Evolutionary conservation across 1,140 invertebrate genomes (phyloP).

Genomic region (Phocides pigmalion): DNA sequence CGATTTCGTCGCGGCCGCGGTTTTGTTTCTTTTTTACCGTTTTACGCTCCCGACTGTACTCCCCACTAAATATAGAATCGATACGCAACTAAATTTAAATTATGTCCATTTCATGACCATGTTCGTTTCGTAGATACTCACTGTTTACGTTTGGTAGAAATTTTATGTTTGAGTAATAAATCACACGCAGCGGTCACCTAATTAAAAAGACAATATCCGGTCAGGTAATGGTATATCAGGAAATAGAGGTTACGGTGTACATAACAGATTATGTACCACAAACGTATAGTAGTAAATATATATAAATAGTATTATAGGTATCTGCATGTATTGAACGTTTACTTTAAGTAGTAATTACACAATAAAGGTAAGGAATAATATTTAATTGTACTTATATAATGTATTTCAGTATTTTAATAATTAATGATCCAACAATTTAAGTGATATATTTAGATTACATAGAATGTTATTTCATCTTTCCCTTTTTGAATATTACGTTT

Average conservation of each 20-base stretch:
- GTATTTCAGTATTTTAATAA: no score
- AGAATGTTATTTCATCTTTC: no score
- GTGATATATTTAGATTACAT: no score
- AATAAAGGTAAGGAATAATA: not conserved
- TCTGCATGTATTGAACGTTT: no score
- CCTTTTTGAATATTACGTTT: no score
- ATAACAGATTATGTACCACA: not conserved
- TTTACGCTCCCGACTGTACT: slow-evolving; percentile 48
- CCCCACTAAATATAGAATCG: slow-evolving; percentile 19
- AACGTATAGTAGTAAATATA: not conserved
- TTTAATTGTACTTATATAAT: no score
- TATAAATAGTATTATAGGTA: not conserved
- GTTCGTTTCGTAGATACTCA: slow-evolving; percentile 28
- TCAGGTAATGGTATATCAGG: slow-evolving; percentile 9
- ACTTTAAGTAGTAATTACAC: no score
- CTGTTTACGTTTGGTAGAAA: slow-evolving; percentile 28
- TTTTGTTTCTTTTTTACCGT: slow-evolving; percentile 59
- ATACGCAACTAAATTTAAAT: slow-evolving; percentile 15
- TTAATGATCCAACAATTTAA: no score
- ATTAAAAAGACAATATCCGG: slow-evolving; percentile 32
- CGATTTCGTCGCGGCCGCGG: slow-evolving; percentile 67
- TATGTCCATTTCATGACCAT: slow-evolving; percentile 32
- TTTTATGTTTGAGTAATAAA: slow-evolving; percentile 30
- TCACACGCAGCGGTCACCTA: slow-evolving; percentile 27
- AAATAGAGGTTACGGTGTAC: slow-evolving; percentile 3